Evolutionary conservation across 2,888 invertebrate species (phyloP).

Genomic region (Mantis religiosa): DNA sequence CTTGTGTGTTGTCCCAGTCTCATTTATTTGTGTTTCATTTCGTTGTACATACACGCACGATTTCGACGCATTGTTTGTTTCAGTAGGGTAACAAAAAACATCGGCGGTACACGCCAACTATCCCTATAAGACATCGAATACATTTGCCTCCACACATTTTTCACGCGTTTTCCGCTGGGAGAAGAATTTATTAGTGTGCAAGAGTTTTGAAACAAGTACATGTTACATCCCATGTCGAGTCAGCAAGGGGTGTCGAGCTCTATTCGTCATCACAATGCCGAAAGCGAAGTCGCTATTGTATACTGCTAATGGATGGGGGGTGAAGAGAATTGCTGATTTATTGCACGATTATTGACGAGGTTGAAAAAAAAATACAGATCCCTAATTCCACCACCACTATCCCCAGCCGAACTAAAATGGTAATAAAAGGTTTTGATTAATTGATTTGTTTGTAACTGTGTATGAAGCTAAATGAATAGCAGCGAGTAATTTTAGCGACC

Average conservation of each 20-base stretch:
- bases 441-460: background rate
- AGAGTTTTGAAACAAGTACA: background rate
- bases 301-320: background rate
- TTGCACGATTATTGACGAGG: background rate
- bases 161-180: background rate
- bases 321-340: background rate
- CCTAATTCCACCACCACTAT: background rate
- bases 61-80: background rate
- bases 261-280: background rate
- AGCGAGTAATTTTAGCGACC: background rate
- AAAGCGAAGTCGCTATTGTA: background rate
- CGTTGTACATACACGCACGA: background rate
- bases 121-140: background rate
- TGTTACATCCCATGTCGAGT: background rate
- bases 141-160: background rate
- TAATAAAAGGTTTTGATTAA: background rate
- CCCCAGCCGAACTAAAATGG: background rate
- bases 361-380: background rate
- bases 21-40: background rate
- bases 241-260: background rate
- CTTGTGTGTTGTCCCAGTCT: background rate
- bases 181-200: background rate
- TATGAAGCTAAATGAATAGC: background rate
- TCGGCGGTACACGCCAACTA: background rate
- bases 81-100: background rate